Evolutionary conservation across 2,888 invertebrate species (phyloP).

Genomic region (Erebia aethiops): DNA sequence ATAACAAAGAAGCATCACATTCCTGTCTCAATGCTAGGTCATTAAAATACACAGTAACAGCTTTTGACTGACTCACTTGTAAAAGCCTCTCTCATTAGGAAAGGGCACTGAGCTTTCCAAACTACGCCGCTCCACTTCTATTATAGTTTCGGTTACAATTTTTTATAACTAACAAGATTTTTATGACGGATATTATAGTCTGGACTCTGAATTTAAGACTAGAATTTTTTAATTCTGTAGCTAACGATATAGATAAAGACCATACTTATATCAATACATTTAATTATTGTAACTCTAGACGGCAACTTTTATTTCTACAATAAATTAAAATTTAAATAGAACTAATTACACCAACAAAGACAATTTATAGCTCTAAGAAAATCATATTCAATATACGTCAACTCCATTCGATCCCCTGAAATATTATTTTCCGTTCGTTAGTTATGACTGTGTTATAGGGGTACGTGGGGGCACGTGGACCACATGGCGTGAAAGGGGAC

Average conservation of each 20-base stretch:
- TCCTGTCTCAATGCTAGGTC: constrained; percentile 18
- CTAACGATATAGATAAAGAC: too few relatives aligned
- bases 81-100: constrained; percentile 20
- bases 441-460: constrained; percentile 73
- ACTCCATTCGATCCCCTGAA: constrained; percentile 73
- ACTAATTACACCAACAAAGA: background rate
- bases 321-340: background rate
- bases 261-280: too few relatives aligned
- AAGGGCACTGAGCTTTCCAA: constrained; percentile 10
- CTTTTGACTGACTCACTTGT: constrained; percentile 11
- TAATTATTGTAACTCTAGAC: too few relatives aligned
- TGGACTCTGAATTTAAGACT: background rate
- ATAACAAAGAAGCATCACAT: constrained; percentile 6
- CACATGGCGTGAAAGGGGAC: constrained; percentile 86
- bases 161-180: constrained; percentile 31
- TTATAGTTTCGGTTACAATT: constrained; percentile 19
- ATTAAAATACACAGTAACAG: constrained; percentile 15
- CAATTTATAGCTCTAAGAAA: background rate
- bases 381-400: constrained; percentile 58
- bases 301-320: background rate
- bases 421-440: constrained; percentile 61
- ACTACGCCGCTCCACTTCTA: background rate
- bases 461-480: constrained; percentile 79
- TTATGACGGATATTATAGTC: background rate
- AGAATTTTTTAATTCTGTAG: too few relatives aligned